These are phyloP conservation scores for Sarcophaga variegata DNA, from an alignment of 2,888 invertebrate species.

Conservation along the genomic window DNA sequence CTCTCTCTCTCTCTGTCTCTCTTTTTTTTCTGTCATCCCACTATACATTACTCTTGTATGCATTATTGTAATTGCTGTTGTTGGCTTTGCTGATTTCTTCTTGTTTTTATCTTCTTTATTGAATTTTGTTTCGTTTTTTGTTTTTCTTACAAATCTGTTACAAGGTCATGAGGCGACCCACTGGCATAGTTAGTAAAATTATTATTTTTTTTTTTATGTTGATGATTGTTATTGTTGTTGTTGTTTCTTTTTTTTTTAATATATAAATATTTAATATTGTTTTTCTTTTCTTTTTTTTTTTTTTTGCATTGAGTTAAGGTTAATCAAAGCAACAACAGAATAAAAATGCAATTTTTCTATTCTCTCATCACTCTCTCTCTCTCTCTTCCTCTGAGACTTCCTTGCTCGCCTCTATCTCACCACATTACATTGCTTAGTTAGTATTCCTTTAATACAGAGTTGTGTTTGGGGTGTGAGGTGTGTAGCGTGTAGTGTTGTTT, in stretches of 20 bases:
- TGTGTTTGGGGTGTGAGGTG: slow-evolving; percentile 15
- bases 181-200: slow-evolving; percentile 75
- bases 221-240: slow-evolving; percentile 36
- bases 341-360: slow-evolving; percentile 26
- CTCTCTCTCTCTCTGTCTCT: neutral
- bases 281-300: neutral
- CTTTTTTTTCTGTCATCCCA: neutral
- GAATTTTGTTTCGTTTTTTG: slow-evolving; percentile 49
- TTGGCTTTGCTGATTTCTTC: too few relatives aligned
- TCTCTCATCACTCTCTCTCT: neutral
- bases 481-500: neutral
- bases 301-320: slow-evolving; percentile 65
- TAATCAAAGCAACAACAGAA: slow-evolving; percentile 50
- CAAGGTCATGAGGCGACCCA: slow-evolving; percentile 80
- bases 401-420: neutral
- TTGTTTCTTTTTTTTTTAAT: slow-evolving; percentile 40
- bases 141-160: slow-evolving; percentile 75
- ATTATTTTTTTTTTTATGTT: neutral
- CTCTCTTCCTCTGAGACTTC: neutral
- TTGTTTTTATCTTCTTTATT: neutral
- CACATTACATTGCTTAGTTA: neutral
- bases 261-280: slow-evolving; percentile 26
- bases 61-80: too few relatives aligned
- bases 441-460: slow-evolving; percentile 1
- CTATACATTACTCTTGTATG: neutral